These are phyloP conservation scores for Delphinus delphis DNA, from an alignment of 2,113 vertebrate genomes.

Conservation along the genomic window DNA sequence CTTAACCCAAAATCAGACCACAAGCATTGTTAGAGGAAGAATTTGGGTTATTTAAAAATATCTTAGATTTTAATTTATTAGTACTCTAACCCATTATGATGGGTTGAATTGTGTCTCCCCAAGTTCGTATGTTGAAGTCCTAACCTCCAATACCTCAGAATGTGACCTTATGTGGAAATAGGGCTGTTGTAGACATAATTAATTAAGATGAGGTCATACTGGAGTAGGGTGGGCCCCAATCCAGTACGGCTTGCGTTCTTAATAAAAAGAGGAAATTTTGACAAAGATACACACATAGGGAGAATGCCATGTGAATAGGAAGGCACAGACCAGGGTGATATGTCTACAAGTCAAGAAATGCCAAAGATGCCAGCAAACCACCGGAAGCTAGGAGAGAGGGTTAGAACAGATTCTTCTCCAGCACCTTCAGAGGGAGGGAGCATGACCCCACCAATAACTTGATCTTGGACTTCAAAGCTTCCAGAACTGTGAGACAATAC, in stretches of 20 bases:
- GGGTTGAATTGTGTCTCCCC: neutral
- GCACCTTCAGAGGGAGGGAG: neutral
- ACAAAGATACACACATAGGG: neutral
- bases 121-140: neutral
- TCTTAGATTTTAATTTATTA: constrained; percentile 4
- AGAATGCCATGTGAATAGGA: neutral
- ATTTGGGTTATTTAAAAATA: neutral
- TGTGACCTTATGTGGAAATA: neutral
- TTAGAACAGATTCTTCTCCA: neutral
- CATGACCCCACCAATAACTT: rapidly evolving
- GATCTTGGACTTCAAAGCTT: neutral
- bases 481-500: neutral
- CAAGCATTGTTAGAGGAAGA: neutral
- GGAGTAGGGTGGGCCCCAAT: neutral
- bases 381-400: neutral
- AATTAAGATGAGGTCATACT: neutral
- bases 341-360: neutral
- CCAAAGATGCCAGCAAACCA: neutral
- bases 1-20: neutral
- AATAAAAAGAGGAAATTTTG: neutral
- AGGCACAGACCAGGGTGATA: neutral
- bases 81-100: neutral
- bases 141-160: neutral
- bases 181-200: neutral
- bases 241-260: neutral